Evolutionary conservation across 2,113 vertebrate species (phyloP), one percentile per base, ranked within the genome.

Genomic region (Hyaena hyaena): DNA sequence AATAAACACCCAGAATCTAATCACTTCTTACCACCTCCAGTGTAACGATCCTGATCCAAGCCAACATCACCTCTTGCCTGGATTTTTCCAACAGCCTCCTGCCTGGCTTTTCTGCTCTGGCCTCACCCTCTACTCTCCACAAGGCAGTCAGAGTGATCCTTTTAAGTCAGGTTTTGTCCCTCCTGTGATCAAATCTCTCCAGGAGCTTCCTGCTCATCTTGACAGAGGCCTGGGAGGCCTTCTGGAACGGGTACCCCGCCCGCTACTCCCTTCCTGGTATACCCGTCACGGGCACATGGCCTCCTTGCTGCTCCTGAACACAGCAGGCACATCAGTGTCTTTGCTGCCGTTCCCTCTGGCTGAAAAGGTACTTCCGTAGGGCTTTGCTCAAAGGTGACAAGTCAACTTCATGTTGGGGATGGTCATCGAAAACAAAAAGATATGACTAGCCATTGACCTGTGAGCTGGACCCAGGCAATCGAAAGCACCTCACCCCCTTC

Each of bases 231-330:
- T 58, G 28, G 0, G 0, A 45, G 45, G 63, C 31, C 69, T 88
- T 81, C 35, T 4, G 21, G 74, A 82, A 80, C 50, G 19, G 82
- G 55, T 23, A 65, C 19, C 58, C 88, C 43, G 31, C 69, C 77
- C 33, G 4, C 14, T 15, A 12, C 63, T n/a, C 39, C 15, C n/a
- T 7, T 53, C 21, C 45, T 23, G 21, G 33, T 24, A 33, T 24
- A 31, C 68, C 43, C 0, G 0, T 69, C 15, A 61, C n/a, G 16
- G 74, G 55, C 23, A 48, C 26, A 55, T 0, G 1, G 65, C 35
- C 28, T 82, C 58, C 74, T 45, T 24, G 26, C 74, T 21, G 15
- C 24, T 23, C 31, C 33, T 12, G 24, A 76, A 35, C 2, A 9
- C 8, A 9, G 12, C 33, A 19, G 61, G 43, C 1, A 9, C 14